phyloP scores from a whole-genome alignment of 1,140 invertebrate genomes.

The Eueides isabella region DNA sequence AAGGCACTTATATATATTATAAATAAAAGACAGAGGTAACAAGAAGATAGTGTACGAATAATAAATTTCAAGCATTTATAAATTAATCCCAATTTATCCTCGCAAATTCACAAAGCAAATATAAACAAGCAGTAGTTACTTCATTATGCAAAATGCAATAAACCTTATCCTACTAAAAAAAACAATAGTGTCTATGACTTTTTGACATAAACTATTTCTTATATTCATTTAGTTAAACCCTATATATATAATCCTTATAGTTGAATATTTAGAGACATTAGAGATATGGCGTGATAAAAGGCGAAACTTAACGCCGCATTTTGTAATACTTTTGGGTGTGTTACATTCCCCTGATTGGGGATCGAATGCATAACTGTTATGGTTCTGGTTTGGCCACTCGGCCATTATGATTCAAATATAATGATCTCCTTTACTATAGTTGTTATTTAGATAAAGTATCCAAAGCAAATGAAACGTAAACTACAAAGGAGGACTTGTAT shows the following conservation, averaged over 20 bases:
- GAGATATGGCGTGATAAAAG: too few species aligned
- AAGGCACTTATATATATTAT: too few species aligned
- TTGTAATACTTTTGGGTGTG: too few species aligned
- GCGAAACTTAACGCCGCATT: too few species aligned
- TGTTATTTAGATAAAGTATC: background rate
- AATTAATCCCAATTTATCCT: background rate
- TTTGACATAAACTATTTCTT: too few species aligned
- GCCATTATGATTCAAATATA: background rate
- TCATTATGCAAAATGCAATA: background rate
- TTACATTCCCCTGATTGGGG: too few species aligned
- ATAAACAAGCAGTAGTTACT: background rate
- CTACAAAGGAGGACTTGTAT: background rate
- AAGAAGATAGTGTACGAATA: background rate
- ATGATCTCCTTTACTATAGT: background rate
- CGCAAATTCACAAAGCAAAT: background rate
- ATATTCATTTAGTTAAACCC: too few species aligned
- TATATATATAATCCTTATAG: too few species aligned
- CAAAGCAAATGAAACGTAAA: background rate
- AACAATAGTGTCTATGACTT: background rate
- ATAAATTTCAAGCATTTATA: background rate
- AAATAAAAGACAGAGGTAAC: background rate
- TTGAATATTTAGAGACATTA: too few species aligned
- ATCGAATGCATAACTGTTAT: too few species aligned
- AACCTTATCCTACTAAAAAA: background rate
- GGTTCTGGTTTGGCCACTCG: too few species aligned